Base-by-base conservation (phyloP, 1,140 invertebrate species). In the Olivierus martensii region DNA sequence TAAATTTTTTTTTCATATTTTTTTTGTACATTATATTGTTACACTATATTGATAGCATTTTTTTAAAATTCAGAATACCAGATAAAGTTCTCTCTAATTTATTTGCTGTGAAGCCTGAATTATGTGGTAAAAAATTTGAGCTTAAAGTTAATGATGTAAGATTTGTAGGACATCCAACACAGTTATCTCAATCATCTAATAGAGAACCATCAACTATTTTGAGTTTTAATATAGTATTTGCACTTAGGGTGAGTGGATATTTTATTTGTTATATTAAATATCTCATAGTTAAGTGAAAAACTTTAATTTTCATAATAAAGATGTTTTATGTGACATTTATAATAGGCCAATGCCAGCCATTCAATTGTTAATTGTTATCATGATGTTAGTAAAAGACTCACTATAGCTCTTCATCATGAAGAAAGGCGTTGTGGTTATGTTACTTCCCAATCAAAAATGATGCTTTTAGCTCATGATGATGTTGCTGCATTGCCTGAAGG, bases 331-430 rank as follows among this genome's bases (percentile, higher is more conserved):
- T n/a, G n/a, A n/a, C n/a, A n/a, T n/a, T n/a, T n/a, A n/a, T n/a
- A n/a, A n/a, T n/a, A 73, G 69, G 88, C 90, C 1, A 80, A 84
- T 63, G 87, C 89, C 22, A 87, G 82, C 71, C 85, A 89, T 69
- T 92, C 88, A 47, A 83, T 95, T 60, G 88, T 94, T 0, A 86
- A 86, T 71, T 90, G 89, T 70, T 98, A 95, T 67, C 89, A 96
- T 70, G 87, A 94, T 70, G 69, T 97, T 37, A 92, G 90, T 63
- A 84, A 87, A 73, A 77, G 85, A 65, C 70, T 98, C 42, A 89
- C 90, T 1, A 80, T 90, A 63, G 88, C 87, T 22, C 70, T 97
- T 12, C 75, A 82, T 45, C 83, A 91, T 64, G 92, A 97, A 74
- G 91, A 97, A 73, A 81, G 82, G 60, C 74, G 89, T 60, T 84